Percentiles rank a stretch among this genome's conserved stretches.
Conservation (phyloP, 1,140 invertebrate genomes). For the Lordiphosa mommai region DNA sequence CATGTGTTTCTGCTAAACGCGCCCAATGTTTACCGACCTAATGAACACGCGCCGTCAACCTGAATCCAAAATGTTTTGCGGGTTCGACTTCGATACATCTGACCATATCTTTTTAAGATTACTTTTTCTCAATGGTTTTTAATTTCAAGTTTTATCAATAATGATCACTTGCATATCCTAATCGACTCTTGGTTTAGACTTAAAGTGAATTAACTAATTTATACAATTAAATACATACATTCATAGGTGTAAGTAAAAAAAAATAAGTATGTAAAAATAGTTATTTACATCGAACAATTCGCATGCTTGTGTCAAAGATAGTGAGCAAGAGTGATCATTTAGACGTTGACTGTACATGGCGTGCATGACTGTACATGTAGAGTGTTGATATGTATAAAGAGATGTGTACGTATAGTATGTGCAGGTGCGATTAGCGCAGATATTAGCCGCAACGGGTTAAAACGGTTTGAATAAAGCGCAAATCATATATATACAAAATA, state of each 20-base stretch:
- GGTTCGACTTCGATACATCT: too few relatives aligned
- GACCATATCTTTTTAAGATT: too few relatives aligned
- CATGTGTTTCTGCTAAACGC: too few relatives aligned
- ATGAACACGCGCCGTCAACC: too few relatives aligned
- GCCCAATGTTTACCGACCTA: too few relatives aligned
- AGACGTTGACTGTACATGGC: constrained; percentile 17
- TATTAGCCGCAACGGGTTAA: background rate
- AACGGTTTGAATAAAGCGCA: constrained; percentile 17
- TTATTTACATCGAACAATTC: background rate
- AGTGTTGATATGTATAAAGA: constrained; percentile 15
- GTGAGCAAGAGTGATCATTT: background rate
- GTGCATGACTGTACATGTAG: constrained; percentile 46
- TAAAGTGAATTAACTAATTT: background rate
- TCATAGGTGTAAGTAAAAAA: too few relatives aligned
- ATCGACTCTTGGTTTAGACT: background rate
- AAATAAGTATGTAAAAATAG: background rate
- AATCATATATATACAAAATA: constrained; percentile 46
- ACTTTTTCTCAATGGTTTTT: too few relatives aligned
- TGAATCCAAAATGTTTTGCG: too few relatives aligned
- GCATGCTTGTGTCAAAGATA: constrained; percentile 27
- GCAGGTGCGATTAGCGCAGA: background rate
- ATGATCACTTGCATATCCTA: too few relatives aligned
- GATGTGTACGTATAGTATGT: constrained; percentile 6
- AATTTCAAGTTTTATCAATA: too few relatives aligned
- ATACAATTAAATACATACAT: background rate